Conservation (phyloP, 2,888 invertebrate species). For the Tricholauxania praeusta region DNA sequence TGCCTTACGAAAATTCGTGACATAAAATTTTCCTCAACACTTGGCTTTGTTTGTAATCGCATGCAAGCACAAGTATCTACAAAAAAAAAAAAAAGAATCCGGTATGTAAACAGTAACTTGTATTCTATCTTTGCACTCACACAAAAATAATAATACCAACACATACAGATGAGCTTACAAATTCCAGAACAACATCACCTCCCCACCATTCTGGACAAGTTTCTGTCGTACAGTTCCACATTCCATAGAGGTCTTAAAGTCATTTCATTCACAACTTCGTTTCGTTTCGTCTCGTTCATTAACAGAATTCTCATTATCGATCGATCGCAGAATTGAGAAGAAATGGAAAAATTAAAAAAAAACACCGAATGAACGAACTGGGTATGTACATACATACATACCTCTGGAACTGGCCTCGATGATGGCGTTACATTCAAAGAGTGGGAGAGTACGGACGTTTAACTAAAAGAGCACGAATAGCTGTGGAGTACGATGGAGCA, state of each 20-base stretch:
- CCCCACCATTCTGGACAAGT: slow-evolving; percentile 45
- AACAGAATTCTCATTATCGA: slow-evolving; percentile 45
- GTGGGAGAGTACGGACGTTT: not conserved
- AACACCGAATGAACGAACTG: not conserved
- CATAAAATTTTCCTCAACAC: too few relatives aligned
- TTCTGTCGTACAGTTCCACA: slow-evolving; percentile 62
- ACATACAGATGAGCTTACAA: slow-evolving; percentile 36
- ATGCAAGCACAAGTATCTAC: too few relatives aligned
- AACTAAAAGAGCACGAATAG: not conserved
- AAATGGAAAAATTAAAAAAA: slow-evolving; percentile 1
- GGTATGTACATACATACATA: not conserved
- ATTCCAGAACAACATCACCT: slow-evolving; percentile 16
- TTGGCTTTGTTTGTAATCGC: too few relatives aligned
- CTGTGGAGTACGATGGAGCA: not conserved
- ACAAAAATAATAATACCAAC: slow-evolving; percentile 13
- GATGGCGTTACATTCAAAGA: not conserved
- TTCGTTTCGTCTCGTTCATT: slow-evolving; percentile 44
- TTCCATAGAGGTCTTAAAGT: slow-evolving; percentile 63
- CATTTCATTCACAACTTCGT: slow-evolving; percentile 66
- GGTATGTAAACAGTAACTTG: slow-evolving; percentile 14
- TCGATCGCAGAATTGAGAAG: slow-evolving; percentile 30
- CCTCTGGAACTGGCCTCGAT: slow-evolving; percentile 12
- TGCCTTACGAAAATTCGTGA: too few relatives aligned
- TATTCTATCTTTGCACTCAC: not conserved
- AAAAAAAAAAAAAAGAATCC: not conserved